phyloP scores from a whole-genome alignment of 2,888 invertebrate genomes.

The Amblyteles armatorius region DNA sequence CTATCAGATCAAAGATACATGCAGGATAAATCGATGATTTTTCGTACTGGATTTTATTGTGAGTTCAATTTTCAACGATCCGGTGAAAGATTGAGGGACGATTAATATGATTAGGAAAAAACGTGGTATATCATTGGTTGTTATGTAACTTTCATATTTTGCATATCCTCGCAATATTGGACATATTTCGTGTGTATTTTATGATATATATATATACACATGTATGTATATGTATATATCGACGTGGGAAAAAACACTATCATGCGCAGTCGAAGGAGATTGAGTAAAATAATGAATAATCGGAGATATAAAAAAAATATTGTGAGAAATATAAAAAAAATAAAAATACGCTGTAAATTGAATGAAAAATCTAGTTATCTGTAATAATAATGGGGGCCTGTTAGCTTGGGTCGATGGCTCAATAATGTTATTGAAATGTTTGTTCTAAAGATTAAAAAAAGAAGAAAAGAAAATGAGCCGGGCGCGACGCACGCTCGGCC shows the following conservation, averaged over 20 bases:
- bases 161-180: conserved; percentile 74
- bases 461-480: conserved; percentile 4
- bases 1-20: conserved; percentile 18
- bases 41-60: conserved; percentile 16
- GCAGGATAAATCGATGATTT: conserved; percentile 61
- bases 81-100: neutral
- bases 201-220: conserved; percentile 45
- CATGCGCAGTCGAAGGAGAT: conserved; percentile 35
- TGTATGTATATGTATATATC: conserved; percentile 3
- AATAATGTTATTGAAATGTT: conserved; percentile 66
- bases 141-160: conserved; percentile 69
- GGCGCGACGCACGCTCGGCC: conserved; percentile 64
- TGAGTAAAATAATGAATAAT: conserved; percentile 13
- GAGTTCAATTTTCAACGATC: conserved; percentile 6
- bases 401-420: conserved; percentile 62
- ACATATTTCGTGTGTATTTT: conserved; percentile 56
- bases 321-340: conserved; percentile 2
- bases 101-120: conserved; percentile 16
- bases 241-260: conserved; percentile 56
- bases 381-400: conserved; percentile 51
- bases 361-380: conserved; percentile 25
- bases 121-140: conserved; percentile 60
- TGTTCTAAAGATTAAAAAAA: conserved; percentile 42
- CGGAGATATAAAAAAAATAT: conserved; percentile 3
- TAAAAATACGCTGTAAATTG: conserved; percentile 22